Conservation (phyloP, 2,113 vertebrate genomes). For the Platysternon megacephalum region DNA sequence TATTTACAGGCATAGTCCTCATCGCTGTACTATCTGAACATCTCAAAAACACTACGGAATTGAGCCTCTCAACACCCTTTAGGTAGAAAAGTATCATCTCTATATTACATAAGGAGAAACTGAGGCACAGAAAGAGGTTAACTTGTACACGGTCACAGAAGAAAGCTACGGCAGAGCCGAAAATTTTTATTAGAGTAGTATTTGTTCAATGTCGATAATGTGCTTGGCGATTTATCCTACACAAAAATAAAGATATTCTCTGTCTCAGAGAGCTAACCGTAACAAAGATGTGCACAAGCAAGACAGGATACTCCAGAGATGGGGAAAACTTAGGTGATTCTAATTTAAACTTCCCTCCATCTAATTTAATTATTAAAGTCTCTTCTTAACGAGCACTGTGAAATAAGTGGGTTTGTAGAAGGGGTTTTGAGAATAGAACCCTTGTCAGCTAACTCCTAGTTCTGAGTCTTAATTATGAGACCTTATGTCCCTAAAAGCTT, state of each 20-base stretch:
- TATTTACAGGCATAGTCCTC: background rate
- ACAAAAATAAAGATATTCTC: background rate
- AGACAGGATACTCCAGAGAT: background rate
- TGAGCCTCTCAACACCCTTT: background rate
- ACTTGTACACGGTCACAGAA: background rate
- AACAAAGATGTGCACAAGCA: background rate
- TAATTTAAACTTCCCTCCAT: background rate
- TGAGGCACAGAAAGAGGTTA: background rate
- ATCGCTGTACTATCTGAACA: background rate
- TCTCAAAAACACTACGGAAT: background rate
- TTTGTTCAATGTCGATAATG: background rate
- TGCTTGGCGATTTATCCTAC: background rate
- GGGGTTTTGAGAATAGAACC: background rate
- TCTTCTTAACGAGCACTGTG: background rate
- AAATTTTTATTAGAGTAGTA: background rate
- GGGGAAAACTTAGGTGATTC: background rate
- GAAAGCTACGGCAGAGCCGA: background rate
- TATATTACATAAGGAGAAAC: background rate
- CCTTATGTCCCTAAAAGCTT: background rate
- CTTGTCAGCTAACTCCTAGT: background rate
- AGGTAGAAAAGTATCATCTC: background rate
- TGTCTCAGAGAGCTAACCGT: background rate
- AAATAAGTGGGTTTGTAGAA: background rate
- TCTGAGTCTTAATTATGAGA: background rate
- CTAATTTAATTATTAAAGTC: background rate